Base-by-base conservation (phyloP, 2,888 invertebrate genomes). In the Cheilosia variabilis region DNA sequence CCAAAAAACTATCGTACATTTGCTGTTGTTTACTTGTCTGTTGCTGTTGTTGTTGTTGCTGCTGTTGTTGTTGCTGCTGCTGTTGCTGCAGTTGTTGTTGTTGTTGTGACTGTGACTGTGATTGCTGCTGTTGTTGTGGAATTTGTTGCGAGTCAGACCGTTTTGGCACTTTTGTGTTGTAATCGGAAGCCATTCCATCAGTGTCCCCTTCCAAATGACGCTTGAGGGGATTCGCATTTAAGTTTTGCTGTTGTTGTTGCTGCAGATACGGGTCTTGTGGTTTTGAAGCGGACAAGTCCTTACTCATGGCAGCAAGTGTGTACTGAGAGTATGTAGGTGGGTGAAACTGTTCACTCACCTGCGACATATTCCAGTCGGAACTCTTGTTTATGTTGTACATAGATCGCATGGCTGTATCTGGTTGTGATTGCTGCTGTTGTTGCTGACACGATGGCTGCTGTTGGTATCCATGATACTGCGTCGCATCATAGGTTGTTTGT, bases 1-100 rank as follows among this genome's bases (percentile, higher is more conserved):
- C 92, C 72, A 92, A 80, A 43, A 92, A 92, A 31, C 90, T 91
- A 45, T 92, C 92, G 41, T 92, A 92, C 90, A 92, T 92, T 88
- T 90, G 91, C 34, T 90, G 90, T 45, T 90, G 91, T 71, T 91
- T 90, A 65, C 89, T 89, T 34, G 75, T 77, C 27, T 88, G 88
- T 31, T 89, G 89, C 19, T 89, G 89, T 41, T 89, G 89, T 19
- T 89, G 87, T 15, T 89, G 87, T 2, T 89, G 87, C 3, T 89
- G 87, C 9, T 88, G 87, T 15, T 88, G 87, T 4, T 88, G 88
- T 24, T 88, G 84, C 80, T 88, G 88, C 22, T 88, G 84, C 80
- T 52, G 87, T 41, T 58, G 87, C 45, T 68, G 87, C 41, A 6
- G 27, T 87, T 87, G 89, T 34, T 87, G 84, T 13, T 88, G 88